Evolutionary conservation across 1,140 invertebrate genomes (phyloP).

Genomic region (Steinernema khuongi): DNA sequence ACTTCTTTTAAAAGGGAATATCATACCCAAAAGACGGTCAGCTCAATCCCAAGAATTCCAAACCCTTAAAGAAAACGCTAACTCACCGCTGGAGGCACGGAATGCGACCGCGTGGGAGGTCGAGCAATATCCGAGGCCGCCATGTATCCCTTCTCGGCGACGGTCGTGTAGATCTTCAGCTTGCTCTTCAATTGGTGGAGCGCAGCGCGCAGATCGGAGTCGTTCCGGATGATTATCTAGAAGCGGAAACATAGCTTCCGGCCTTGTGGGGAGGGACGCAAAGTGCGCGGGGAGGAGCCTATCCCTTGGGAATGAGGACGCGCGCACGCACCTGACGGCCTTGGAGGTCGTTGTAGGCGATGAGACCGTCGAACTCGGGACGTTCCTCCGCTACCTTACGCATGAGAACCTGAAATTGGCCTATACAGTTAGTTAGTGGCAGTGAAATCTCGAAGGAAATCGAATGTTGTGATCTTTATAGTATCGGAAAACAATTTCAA

Average conservation of each 20-base stretch:
- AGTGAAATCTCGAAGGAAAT: background rate
- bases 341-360: slow-evolving; percentile 46
- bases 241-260: background rate
- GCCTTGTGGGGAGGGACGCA: background rate
- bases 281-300: background rate
- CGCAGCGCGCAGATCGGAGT: slow-evolving; percentile 41
- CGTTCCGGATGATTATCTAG: slow-evolving; percentile 40
- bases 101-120: slow-evolving; percentile 40
- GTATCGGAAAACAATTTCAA: no score
- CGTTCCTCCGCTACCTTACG: slow-evolving; percentile 41
- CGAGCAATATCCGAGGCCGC: slow-evolving; percentile 45
- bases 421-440: no score
- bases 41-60: slow-evolving; percentile 12
- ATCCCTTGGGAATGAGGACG: background rate
- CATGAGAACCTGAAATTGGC: slow-evolving; percentile 37
- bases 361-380: slow-evolving; percentile 40
- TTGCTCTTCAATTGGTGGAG: slow-evolving; percentile 36
- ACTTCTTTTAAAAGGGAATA: background rate
- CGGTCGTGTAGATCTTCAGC: slow-evolving; percentile 42
- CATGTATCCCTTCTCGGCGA: slow-evolving; percentile 44
- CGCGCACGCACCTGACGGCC: slow-evolving; percentile 40
- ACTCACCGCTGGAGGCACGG: slow-evolving; percentile 39
- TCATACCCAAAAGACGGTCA: background rate
- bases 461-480: no score
- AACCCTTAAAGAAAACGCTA: background rate